Base-by-base conservation (phyloP, 2,888 invertebrate species). In the Eupithecia subumbrata region DNA sequence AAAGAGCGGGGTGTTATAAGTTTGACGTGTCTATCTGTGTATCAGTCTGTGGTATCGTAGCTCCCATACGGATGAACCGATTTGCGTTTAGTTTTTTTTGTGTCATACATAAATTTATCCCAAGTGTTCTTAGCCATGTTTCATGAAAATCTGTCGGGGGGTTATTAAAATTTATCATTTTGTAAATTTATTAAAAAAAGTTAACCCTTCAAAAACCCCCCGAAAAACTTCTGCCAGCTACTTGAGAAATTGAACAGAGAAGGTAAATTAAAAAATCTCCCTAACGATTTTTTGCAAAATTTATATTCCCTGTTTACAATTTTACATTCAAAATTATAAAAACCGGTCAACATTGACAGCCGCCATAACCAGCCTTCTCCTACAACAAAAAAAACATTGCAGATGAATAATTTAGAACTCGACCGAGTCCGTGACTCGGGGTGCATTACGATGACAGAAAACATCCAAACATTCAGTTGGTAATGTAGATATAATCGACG, bases 401-500 rank as follows among this genome's bases (percentile, higher is more conserved):
- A 68, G 69, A 80, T 82, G 79, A 84, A 85, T 85, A 84, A 83
- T 83, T 84, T 74, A 82, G 70, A 67, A 77, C 74, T 75, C 76
- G 76, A 73, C 75, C 76, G 76, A 76, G 72, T 81, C 73, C 72
- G 77, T 72, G 34, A 77, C 75, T 74, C 79, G 83, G 82, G 84
- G 79, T 83, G 86, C 84, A 89, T 90, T 86, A 80, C 79, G 84
- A 90, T 88, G 87, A 87, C 84, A 87, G 86, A 80, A 82, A 68
- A 68, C 68, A 68, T 68, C 68, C 25, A 25, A 68, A 68, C 68
- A 40, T 40, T 43, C 22, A 43, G 72, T 60, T 72, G 71, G 72
- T 88, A 87, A 88, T 87, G 87, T 89, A 78, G 83, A 89, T 89
- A 89, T 92, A 91, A 93, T 93, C 86, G 89, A 80, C 81, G 82